phyloP scores from a whole-genome alignment of 2,888 invertebrate genomes.

The Labia minor region DNA sequence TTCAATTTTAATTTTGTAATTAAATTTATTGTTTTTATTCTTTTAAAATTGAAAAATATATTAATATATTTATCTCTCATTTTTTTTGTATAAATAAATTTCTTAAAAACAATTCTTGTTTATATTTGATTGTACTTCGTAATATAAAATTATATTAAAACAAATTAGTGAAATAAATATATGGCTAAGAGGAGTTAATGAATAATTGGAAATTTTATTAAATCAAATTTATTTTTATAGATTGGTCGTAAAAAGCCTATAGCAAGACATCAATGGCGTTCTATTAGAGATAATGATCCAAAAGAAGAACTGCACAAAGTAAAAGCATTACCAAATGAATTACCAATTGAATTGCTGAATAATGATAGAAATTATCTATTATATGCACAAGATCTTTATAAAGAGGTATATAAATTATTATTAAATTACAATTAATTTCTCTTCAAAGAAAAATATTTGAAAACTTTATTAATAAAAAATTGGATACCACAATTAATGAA shows the following conservation, averaged over 20 bases:
- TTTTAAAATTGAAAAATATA: too few relatives aligned
- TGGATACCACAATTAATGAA: too few relatives aligned
- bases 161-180: too few relatives aligned
- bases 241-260: neutral
- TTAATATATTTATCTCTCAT: neutral
- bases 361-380: neutral
- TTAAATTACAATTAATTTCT: neutral
- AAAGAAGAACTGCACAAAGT: neutral
- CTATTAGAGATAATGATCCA: neutral
- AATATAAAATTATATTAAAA: too few relatives aligned
- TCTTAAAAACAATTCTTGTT: neutral
- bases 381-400: neutral
- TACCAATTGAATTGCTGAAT: neutral
- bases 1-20: too few relatives aligned
- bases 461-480: too few relatives aligned
- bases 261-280: neutral
- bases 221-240: too few relatives aligned
- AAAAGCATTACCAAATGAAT: neutral
- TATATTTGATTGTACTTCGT: neutral
- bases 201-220: too few relatives aligned
- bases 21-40: too few relatives aligned
- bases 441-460: too few relatives aligned
- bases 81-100: neutral
- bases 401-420: too few relatives aligned
- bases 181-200: too few relatives aligned